These are phyloP conservation scores for Falco rusticolus DNA, from an alignment of 2,797 vertebrate genomes.

Conservation along the genomic window DNA sequence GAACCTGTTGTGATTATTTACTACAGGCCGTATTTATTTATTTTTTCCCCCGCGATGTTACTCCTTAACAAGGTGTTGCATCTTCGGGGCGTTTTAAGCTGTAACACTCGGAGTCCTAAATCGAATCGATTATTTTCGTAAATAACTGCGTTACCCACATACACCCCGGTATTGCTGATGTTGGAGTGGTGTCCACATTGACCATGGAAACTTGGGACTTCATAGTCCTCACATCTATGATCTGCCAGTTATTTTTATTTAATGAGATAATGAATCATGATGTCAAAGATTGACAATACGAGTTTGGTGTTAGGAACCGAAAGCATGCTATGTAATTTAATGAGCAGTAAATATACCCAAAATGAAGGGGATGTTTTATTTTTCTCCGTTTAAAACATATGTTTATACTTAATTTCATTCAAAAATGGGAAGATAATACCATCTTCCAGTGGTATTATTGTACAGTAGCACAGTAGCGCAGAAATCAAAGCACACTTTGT, in stretches of 20 bases:
- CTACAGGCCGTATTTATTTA: background rate
- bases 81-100: background rate
- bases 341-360: background rate
- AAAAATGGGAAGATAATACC: constrained; percentile 4
- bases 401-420: background rate
- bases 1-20: background rate
- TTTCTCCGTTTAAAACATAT: background rate
- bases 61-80: background rate
- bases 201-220: constrained; percentile 16
- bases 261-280: constrained; percentile 25
- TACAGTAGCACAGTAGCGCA: background rate
- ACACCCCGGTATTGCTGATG: background rate
- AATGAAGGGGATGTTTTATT: background rate
- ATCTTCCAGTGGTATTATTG: background rate
- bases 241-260: constrained; percentile 31
- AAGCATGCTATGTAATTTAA: background rate
- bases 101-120: background rate
- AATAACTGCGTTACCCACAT: background rate
- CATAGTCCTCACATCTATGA: background rate
- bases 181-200: background rate
- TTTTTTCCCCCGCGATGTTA: background rate
- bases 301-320: constrained; percentile 15
- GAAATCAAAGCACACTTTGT: background rate
- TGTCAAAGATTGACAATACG: constrained; percentile 1
- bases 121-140: background rate